A percentile compares a stretch with the other conserved stretches of the same genome.
Evolutionary conservation across 2,113 vertebrate species (phyloP).

Genomic region (Hippocampus guttulatus): DNA sequence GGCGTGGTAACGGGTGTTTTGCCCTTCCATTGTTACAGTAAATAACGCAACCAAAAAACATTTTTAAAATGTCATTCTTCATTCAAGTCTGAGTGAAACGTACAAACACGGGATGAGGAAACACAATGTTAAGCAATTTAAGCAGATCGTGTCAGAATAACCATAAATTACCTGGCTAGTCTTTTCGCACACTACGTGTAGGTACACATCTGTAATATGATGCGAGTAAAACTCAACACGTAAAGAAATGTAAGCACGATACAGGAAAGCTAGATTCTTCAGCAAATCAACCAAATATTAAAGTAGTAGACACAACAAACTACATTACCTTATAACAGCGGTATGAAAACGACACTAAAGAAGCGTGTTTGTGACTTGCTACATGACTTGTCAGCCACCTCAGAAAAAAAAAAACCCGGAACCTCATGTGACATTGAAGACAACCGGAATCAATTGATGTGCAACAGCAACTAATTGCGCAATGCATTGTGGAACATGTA

Average conservation of each 20-base stretch:
- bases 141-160: not conserved
- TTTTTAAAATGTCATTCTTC: not conserved
- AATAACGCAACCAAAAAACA: not conserved
- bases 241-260: not conserved
- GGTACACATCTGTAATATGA: not conserved
- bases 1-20: no score
- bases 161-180: not conserved
- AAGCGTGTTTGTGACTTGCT: not conserved
- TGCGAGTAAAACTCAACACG: not conserved
- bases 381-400: not conserved
- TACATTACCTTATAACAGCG: slow-evolving; percentile 22
- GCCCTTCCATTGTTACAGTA: no score
- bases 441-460: slow-evolving; percentile 39
- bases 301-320: not conserved
- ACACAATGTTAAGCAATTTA: not conserved
- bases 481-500: slow-evolving; percentile 31
- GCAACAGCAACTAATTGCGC: slow-evolving; percentile 23
- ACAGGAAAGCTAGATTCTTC: not conserved
- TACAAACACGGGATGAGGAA: not conserved
- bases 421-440: slow-evolving; percentile 9
- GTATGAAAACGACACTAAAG: not conserved
- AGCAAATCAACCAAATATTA: not conserved
- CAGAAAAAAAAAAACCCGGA: slow-evolving; percentile 21
- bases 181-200: not conserved
- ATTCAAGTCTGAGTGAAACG: not conserved